These are phyloP conservation scores for Pangasius larnaudii DNA, from an alignment of 2,797 vertebrate species.

Conservation along the genomic window DNA sequence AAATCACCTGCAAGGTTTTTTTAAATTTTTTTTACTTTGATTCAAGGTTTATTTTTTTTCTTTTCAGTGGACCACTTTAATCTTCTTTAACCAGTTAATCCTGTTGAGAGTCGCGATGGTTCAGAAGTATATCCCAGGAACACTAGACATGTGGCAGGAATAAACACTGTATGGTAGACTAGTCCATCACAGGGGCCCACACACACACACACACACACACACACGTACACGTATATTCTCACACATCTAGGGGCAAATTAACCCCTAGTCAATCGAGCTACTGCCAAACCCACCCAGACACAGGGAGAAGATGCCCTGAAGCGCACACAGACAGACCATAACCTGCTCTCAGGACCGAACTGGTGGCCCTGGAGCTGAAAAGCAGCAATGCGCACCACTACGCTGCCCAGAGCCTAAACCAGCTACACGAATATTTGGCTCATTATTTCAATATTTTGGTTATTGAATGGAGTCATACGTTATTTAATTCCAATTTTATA, in stretches of 20 bases:
- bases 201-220: too few species aligned
- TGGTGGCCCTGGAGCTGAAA: not conserved
- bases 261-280: not conserved
- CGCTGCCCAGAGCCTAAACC: not conserved
- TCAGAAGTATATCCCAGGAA: not conserved
- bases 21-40: not conserved
- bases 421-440: not conserved
- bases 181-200: not conserved
- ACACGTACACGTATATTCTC: too few species aligned
- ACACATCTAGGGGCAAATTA: not conserved
- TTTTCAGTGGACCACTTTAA: not conserved
- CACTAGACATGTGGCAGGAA: not conserved
- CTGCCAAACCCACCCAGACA: too few species aligned
- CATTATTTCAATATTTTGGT: not conserved
- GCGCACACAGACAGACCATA: not conserved
- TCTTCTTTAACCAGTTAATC: not conserved
- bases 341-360: not conserved
- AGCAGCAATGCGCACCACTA: not conserved
- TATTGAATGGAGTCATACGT: not conserved
- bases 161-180: not conserved
- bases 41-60: not conserved
- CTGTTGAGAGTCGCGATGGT: not conserved
- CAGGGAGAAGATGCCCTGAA: too few species aligned
- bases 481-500: not conserved
- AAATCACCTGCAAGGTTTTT: not conserved